These are phyloP conservation scores for Magallana gigas DNA, from an alignment of 1,140 invertebrate species.

Conservation along the genomic window DNA sequence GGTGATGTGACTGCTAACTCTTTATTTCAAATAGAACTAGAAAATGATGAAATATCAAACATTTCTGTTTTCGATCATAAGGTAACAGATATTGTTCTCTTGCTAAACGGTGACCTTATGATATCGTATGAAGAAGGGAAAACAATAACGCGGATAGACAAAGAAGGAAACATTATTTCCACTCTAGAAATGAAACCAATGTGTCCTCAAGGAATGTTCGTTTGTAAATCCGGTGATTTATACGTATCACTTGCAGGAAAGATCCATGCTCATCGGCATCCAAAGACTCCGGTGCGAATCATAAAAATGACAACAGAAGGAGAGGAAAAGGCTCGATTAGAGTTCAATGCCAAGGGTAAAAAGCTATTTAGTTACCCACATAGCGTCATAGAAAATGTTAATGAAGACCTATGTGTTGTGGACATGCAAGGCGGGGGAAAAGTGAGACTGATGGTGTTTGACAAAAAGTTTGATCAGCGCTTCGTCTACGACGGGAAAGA, in stretches of 20 bases:
- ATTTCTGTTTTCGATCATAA: conserved; percentile 4
- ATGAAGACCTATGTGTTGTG: conserved; percentile 39
- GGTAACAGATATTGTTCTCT: conserved; percentile 6
- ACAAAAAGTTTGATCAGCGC: not conserved
- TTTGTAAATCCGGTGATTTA: not conserved
- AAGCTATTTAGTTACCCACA: conserved; percentile 43
- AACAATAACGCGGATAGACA: not conserved
- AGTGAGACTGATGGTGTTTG: conserved; percentile 28
- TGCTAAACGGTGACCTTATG: not conserved
- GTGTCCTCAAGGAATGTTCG: conserved; percentile 29
- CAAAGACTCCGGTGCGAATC: conserved; percentile 18
- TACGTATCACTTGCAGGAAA: conserved; percentile 18
- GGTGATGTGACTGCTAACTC: conserved; percentile 34
- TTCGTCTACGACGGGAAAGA: conserved; percentile 36
- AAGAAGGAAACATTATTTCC: not conserved
- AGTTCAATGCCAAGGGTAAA: conserved; percentile 5
- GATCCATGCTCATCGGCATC: conserved; percentile 18
- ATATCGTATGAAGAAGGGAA: conserved; percentile 41
- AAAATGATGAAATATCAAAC: not conserved
- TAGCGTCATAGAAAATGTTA: conserved; percentile 38
- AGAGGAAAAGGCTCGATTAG: not conserved
- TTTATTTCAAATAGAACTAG: not conserved
- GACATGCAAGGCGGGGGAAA: conserved; percentile 7
- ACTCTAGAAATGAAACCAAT: conserved; percentile 14
- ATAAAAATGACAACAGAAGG: conserved; percentile 23